Evolutionary conservation across 1,140 invertebrate species (phyloP).

Genomic region (Microplitis mediator): DNA sequence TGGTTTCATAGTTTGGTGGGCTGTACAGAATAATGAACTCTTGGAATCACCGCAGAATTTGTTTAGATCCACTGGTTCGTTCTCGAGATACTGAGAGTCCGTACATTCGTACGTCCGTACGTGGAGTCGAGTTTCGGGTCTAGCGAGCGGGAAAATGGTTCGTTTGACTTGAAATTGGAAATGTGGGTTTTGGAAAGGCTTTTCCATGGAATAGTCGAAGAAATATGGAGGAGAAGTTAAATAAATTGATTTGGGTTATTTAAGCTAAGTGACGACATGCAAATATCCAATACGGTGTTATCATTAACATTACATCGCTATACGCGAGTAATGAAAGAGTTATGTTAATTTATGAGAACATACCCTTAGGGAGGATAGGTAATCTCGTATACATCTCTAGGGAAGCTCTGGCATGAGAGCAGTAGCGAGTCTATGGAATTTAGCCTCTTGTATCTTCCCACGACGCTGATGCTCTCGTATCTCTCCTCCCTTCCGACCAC

Average conservation of each 20-base stretch:
- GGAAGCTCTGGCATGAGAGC: neutral
- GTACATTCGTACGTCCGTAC: too few species aligned
- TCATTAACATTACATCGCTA: neutral
- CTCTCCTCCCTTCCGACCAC: neutral
- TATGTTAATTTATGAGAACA: slow-evolving; percentile 3
- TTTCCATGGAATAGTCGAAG: neutral
- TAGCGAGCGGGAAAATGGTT: too few species aligned
- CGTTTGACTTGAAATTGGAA: too few species aligned
- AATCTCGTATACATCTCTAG: slow-evolving; percentile 7
- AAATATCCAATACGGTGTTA: neutral
- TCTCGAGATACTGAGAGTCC: too few species aligned
- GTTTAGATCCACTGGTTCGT: too few species aligned
- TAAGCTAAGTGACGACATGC: neutral
- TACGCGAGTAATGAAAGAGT: neutral
- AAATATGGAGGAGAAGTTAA: neutral
- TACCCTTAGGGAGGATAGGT: neutral
- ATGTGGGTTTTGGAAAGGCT: too few species aligned
- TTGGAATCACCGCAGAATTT: too few species aligned
- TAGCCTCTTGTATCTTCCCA: slow-evolving; percentile 7
- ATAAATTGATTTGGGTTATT: neutral
- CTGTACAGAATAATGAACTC: too few species aligned
- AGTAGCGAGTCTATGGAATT: slow-evolving; percentile 16
- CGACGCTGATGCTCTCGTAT: neutral
- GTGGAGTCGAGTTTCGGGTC: too few species aligned
- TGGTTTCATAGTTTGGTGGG: too few species aligned